Evolutionary conservation across 2,113 vertebrate species (phyloP), one percentile per base, ranked within the genome.

Genomic region (Pelecanoides urinatrix): DNA sequence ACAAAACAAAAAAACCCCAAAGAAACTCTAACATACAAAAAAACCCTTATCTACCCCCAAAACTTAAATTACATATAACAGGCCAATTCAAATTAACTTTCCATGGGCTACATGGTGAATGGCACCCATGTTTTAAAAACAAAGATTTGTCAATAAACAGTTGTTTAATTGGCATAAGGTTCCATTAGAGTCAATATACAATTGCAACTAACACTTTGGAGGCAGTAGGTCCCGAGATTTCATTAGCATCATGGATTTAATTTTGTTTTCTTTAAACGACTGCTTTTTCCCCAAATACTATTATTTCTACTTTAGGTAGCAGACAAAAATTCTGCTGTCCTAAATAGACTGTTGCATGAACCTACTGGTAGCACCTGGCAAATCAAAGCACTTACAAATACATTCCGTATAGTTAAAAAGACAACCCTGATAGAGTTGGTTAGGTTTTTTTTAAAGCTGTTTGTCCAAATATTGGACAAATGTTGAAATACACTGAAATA

Each of bases 331-430:
- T 66, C 30, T 88, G 44, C n/a, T 63, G 16, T 58, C 7, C 38
- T 55, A 44, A 75, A 50, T 0, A 67, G 21, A 12, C 20, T 62
- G 9, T 44, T 71, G 26, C 40, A 13, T 20, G 26, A 90, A 81
- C 16, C 45, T 65, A 23, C 38, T 47, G 15, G 29, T 11, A 72
- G 52, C 8, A 50, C 20, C 6, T 11, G 10, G 27, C 32, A 79
- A 88, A 86, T 53, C 13, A 56, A 20, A 88, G 13, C 16, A 11
- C 22, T 38, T 44, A 67, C 6, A 75, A 36, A 86, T 6, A 56
- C 10, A 16, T 25, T 13, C 13, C 0, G 0, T 8, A 32, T 0
- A 44, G 15, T 17, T 47, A 61, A 80, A 74, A 66, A 84, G 23
- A 29, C 9, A 70, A 65, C 12, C 81, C 32, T 25, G 22, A 38